These are phyloP conservation scores for Dasyornis broadbenti DNA, from an alignment of 2,113 vertebrate genomes.

Conservation along the genomic window DNA sequence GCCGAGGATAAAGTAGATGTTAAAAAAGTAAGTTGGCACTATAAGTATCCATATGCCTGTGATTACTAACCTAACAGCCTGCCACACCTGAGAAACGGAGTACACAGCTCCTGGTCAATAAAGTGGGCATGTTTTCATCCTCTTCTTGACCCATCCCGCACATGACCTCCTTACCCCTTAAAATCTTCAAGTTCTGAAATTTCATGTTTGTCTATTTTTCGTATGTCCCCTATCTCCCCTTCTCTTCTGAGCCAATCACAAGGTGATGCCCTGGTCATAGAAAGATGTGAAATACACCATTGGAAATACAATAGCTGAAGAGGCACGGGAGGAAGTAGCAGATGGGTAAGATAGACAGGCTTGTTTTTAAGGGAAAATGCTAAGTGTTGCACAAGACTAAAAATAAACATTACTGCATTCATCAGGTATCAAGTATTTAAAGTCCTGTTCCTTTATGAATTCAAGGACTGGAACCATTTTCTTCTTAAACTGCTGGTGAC, in stretches of 20 bases:
- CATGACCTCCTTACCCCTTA: not conserved
- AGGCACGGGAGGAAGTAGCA: not conserved
- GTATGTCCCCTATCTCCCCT: not conserved
- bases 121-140: not conserved
- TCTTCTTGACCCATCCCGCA: not conserved
- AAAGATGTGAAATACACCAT: not conserved
- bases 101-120: not conserved
- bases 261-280: not conserved
- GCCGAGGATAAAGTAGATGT: not conserved
- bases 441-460: not conserved
- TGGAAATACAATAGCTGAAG: not conserved
- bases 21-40: not conserved
- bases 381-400: not conserved
- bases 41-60: not conserved
- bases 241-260: not conserved
- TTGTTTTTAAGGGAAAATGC: not conserved
- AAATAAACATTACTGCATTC: not conserved
- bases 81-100: not conserved
- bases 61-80: not conserved
- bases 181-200: not conserved
- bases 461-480: not conserved
- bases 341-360: not conserved
- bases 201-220: not conserved
- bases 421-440: not conserved
- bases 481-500: not conserved